Percentiles rank a stretch among this genome's conserved stretches.
These are phyloP conservation scores for Poecilia picta DNA, from an alignment of 2,797 vertebrate species.

Conservation along the genomic window DNA sequence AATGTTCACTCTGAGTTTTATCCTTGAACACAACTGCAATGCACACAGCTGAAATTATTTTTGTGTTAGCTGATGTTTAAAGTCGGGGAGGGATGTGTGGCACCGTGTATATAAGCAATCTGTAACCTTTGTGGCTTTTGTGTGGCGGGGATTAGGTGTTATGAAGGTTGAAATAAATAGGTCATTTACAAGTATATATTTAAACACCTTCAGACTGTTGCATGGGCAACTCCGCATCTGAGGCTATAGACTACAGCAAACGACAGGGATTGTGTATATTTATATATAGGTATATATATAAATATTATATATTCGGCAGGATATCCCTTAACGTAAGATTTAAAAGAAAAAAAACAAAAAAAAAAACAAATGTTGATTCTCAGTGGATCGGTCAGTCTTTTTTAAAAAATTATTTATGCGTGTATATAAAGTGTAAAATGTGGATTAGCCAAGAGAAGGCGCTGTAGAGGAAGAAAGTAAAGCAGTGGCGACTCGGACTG, in stretches of 20 bases:
- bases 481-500: constrained; percentile 72
- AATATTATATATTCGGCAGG: constrained; percentile 72
- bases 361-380: constrained; percentile 67
- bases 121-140: constrained; percentile 76
- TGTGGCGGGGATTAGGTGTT: constrained; percentile 63
- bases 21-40: constrained; percentile 40
- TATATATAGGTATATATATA: constrained; percentile 56
- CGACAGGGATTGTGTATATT: constrained; percentile 79
- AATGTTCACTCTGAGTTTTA: constrained; percentile 45
- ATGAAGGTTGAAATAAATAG: constrained; percentile 51
- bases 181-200: constrained; percentile 60
- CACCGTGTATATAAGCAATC: constrained; percentile 78
- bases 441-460: constrained; percentile 64
- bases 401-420: constrained; percentile 66
- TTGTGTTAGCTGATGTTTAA: constrained; percentile 55
- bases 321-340: constrained; percentile 60
- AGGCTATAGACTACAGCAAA: constrained; percentile 47
- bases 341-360: constrained; percentile 15
- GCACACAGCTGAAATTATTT: constrained; percentile 66
- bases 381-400: constrained; percentile 70
- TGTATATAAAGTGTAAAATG: constrained; percentile 73
- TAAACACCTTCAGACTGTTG: constrained; percentile 54
- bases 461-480: constrained; percentile 70
- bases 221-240: constrained; percentile 42
- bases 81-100: constrained; percentile 32